These are phyloP conservation scores for Temnothorax rugatulus DNA, from an alignment of 2,888 invertebrate genomes.

Conservation along the genomic window DNA sequence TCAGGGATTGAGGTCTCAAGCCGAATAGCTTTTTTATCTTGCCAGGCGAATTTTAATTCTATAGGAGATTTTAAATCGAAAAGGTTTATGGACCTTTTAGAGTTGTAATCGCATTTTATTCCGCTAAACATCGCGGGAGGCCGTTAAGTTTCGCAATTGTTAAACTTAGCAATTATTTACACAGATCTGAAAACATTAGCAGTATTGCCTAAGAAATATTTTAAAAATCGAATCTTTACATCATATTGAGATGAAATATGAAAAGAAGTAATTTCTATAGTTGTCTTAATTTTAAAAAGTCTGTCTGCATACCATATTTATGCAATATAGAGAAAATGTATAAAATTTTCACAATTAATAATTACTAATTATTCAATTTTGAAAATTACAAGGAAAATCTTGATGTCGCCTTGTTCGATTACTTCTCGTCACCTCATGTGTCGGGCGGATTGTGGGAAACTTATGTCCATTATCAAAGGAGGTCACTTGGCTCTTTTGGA, in stretches of 20 bases:
- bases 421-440: not conserved
- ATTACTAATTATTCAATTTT: not conserved
- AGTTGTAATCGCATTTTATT: constrained; percentile 1
- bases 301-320: not conserved
- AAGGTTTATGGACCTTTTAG: not conserved
- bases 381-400: not conserved
- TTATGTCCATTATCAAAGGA: constrained; percentile 52
- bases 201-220: not conserved
- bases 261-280: constrained; percentile 1
- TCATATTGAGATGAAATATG: not conserved
- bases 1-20: not conserved
- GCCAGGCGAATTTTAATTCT: not conserved
- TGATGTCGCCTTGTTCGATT: not conserved
- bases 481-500: constrained; percentile 48
- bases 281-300: not conserved
- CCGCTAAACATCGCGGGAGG: not conserved
- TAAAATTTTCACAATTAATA: not conserved
- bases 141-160: not conserved
- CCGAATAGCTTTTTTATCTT: constrained; percentile 27
- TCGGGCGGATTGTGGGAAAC: constrained; percentile 43
- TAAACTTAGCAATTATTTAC: not conserved
- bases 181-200: not conserved
- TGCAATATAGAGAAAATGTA: not conserved
- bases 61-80: not conserved
- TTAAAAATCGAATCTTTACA: not conserved